phyloP scores from a whole-genome alignment of 2,888 invertebrate species.

The Melikaiella ostensackeni region DNA sequence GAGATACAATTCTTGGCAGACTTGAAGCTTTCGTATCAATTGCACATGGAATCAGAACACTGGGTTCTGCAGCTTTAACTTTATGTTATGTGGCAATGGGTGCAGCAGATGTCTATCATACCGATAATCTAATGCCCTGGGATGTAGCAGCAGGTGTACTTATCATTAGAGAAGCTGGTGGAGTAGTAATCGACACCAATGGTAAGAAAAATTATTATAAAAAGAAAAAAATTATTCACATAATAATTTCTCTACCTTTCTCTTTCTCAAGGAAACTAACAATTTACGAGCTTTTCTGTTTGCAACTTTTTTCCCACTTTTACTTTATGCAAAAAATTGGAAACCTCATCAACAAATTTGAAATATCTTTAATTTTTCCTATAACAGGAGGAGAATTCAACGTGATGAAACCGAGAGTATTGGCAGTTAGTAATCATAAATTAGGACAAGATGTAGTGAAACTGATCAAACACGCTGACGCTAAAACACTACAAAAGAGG shows the following conservation, averaged over 20 bases:
- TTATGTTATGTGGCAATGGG: constrained; percentile 87
- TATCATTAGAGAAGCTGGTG: constrained; percentile 88
- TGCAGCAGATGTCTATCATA: constrained; percentile 84
- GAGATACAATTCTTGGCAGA: constrained; percentile 67
- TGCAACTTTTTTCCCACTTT: too few species aligned
- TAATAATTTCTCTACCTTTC: too few species aligned
- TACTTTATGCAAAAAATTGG: too few species aligned
- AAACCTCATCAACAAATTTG: not conserved
- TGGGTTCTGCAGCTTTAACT: constrained; percentile 87
- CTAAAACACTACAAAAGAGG: constrained; percentile 62
- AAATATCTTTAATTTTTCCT: constrained; percentile 22
- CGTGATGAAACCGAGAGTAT: constrained; percentile 80
- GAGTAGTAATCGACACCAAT: constrained; percentile 83
- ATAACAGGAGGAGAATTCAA: constrained; percentile 78
- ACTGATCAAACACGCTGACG: constrained; percentile 79
- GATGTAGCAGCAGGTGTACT: constrained; percentile 88
- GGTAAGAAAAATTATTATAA: constrained; percentile 73
- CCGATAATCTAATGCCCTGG: constrained; percentile 89
- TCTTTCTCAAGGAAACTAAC: too few species aligned
- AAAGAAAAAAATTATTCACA: not conserved
- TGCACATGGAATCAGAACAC: constrained; percentile 81
- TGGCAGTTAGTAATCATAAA: constrained; percentile 79
- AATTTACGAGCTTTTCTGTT: too few species aligned
- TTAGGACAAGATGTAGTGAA: constrained; percentile 78
- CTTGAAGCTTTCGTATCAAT: constrained; percentile 69